Base-by-base conservation (phyloP, 2,888 invertebrate genomes). In the Tetragonula carbonaria region DNA sequence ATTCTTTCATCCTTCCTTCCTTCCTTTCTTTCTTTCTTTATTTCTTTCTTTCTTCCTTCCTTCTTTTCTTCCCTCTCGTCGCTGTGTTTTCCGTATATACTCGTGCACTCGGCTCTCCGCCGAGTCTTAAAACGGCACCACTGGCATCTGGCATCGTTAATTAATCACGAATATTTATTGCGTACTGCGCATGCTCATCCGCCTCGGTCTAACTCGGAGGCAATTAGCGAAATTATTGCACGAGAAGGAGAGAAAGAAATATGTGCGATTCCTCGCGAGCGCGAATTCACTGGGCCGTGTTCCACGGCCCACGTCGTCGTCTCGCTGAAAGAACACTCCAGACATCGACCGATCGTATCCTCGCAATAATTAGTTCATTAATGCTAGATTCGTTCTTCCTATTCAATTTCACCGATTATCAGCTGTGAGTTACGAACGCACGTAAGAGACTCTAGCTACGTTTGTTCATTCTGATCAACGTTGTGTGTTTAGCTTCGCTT, bases 161-260 rank as follows among this genome's bases (percentile, higher is more conserved):
- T 92, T 90, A 91, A 90, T 91, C 85, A 87, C 85, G 86, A 91
- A 91, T 91, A 92, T 93, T 93, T 93, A 93, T 93, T 90, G 87
- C 90, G 67, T 78, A 79, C 88, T 91, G 8, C 89, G 85, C 91
- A 90, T 91, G 92, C 89, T 86, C 88, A 82, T 72, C 76, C 84
- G 85, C 86, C 77, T 71, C 57, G 71, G 79, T 73, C 71, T 84
- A 75, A 70, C 80, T 81, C 80, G 74, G 74, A 78, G 87, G 92
- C 91, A 93, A 92, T 93, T 93, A 93, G 91, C 87, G 91, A 92
- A 92, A 92, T 89, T 84, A 90, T 91, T 85, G 85, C 88, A 85
- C 78, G 88, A 89, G 87, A 82, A 87, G 75, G 33, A 65, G 68
- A 59, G 74, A 73, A 80, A 84, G 18, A 89, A 82, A 88, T 79